A percentile compares a stretch with the other conserved stretches of the same genome.
phyloP scores from a whole-genome alignment of 2,113 vertebrate genomes.

The Callorhinus ursinus region DNA sequence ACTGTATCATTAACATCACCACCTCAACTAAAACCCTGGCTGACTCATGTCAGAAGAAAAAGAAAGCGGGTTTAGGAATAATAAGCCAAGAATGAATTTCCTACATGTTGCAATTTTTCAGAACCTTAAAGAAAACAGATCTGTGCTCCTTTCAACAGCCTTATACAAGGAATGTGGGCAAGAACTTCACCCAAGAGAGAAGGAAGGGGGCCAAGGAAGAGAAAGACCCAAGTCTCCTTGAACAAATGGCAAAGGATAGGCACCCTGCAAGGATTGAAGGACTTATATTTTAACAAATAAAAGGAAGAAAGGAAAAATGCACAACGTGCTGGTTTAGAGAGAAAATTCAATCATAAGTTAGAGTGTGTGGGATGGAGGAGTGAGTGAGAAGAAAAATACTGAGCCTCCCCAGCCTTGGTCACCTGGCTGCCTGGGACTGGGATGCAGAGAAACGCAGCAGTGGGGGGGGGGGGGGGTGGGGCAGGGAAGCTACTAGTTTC shows the following conservation, averaged over 20 bases:
- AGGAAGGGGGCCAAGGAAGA: neutral
- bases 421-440: neutral
- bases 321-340: neutral
- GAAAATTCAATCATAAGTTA: neutral
- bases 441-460: no score
- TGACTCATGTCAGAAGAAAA: neutral
- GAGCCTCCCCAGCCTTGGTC: neutral
- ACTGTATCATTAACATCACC: neutral
- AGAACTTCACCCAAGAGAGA: neutral
- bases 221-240: neutral
- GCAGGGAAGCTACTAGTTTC: neutral
- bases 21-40: neutral
- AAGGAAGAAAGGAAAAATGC: slow-evolving; percentile 9
- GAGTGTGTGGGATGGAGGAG: neutral
- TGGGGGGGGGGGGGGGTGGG: neutral
- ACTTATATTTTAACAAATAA: neutral
- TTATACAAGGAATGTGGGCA: neutral
- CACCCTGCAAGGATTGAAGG: neutral
- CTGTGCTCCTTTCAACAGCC: neutral
- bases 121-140: slow-evolving; percentile 21
- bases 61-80: neutral
- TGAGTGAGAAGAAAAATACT: neutral
- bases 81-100: neutral
- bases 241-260: neutral
- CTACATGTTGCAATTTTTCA: neutral